phyloP scores from a whole-genome alignment of 2,113 vertebrate genomes.

The Crotophaga sulcirostris region DNA sequence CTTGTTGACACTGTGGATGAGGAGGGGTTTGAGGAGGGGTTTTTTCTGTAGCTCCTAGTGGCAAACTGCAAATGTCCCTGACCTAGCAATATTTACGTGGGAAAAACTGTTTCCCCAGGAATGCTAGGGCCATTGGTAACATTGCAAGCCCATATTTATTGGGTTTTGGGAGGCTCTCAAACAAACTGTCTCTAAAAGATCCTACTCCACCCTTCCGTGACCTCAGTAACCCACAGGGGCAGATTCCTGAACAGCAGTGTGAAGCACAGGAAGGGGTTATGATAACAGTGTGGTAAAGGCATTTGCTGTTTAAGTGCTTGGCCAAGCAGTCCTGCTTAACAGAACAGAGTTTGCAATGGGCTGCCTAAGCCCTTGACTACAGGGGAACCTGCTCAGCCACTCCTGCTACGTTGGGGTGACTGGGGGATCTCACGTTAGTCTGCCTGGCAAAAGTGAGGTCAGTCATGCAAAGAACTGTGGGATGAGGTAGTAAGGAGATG shows the following conservation, averaged over 20 bases:
- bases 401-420: not conserved
- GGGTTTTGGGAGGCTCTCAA: not conserved
- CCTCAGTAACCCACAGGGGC: not conserved
- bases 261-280: not conserved
- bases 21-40: not conserved
- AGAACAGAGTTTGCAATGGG: not conserved
- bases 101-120: not conserved
- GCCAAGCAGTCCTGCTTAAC: not conserved
- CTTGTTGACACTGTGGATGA: not conserved
- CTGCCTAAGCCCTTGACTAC: not conserved
- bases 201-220: not conserved
- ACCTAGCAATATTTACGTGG: not conserved
- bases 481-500: not conserved
- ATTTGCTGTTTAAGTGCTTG: not conserved
- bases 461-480: not conserved
- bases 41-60: not conserved
- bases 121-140: not conserved
- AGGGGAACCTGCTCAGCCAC: not conserved
- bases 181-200: not conserved
- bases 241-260: not conserved
- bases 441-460: not conserved
- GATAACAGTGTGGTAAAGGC: not conserved
- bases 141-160: not conserved
- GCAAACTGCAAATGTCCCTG: not conserved
- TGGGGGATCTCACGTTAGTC: not conserved